Evolutionary conservation across 1,140 invertebrate species (phyloP).

Genomic region (Listronotus bonariensis): DNA sequence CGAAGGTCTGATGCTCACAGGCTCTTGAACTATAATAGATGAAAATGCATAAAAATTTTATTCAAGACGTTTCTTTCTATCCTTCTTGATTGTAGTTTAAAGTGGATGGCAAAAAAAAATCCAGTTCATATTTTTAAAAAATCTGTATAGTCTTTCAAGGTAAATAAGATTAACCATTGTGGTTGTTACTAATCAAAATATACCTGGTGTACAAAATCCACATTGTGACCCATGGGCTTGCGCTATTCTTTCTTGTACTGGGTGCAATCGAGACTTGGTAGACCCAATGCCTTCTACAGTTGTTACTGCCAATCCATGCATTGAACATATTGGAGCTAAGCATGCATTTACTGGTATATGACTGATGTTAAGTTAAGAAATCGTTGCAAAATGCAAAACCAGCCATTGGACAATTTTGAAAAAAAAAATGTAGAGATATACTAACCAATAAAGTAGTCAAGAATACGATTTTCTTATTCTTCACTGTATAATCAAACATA

Average conservation of each 20-base stretch:
- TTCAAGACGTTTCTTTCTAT: too few species aligned
- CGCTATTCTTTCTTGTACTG: conserved; percentile 84
- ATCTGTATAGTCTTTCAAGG: too few species aligned
- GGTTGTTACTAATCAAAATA: neutral
- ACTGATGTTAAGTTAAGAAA: conserved; percentile 58
- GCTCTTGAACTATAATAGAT: too few species aligned
- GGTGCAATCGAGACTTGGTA: conserved; percentile 72
- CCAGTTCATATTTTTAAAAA: too few species aligned
- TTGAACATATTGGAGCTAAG: conserved; percentile 78
- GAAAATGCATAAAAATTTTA: too few species aligned
- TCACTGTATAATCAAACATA: too few species aligned
- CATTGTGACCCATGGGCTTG: conserved; percentile 89
- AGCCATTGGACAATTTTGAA: too few species aligned
- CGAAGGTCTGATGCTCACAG: too few species aligned
- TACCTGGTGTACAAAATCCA: conserved; percentile 85
- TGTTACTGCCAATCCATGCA: conserved; percentile 85
- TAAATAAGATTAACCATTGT: too few species aligned
- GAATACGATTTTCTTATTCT: too few species aligned
- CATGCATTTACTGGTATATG: conserved; percentile 91
- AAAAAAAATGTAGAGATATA: neutral
- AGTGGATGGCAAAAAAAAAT: too few species aligned
- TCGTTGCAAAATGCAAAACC: neutral
- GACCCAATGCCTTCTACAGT: conserved; percentile 89
- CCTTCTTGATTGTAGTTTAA: too few species aligned
- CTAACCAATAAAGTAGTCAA: neutral